phyloP scores from a whole-genome alignment of 1,140 invertebrate species.

The Pygmarrhopalites habei region DNA sequence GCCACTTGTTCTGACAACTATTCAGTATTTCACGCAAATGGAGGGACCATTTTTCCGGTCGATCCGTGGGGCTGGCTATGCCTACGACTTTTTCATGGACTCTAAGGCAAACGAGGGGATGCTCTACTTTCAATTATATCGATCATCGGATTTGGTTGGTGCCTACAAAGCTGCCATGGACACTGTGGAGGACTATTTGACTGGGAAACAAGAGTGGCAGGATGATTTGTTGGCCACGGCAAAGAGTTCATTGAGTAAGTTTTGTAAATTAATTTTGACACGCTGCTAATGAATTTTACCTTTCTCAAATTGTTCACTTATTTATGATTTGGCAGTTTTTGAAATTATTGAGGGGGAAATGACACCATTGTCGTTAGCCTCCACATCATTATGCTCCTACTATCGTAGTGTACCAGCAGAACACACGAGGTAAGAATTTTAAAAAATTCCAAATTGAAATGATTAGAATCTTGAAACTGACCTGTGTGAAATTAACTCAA shows the following conservation, averaged over 20 bases:
- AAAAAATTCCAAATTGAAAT: no score
- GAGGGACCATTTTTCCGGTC: constrained; percentile 84
- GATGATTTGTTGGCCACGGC: constrained; percentile 68
- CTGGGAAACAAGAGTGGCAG: constrained; percentile 56
- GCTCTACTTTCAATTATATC: constrained; percentile 62
- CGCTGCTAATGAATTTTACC: no score
- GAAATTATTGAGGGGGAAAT: constrained; percentile 73
- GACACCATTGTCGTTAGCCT: constrained; percentile 61
- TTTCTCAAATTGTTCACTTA: no score
- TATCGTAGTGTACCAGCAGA: constrained; percentile 58
- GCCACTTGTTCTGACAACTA: constrained; percentile 64
- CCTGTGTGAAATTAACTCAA: no score
- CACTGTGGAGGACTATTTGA: constrained; percentile 62
- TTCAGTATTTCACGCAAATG: constrained; percentile 78
- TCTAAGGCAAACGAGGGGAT: constrained; percentile 59
- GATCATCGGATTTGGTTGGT: constrained; percentile 63
- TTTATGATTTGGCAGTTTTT: no score
- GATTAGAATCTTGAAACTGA: no score
- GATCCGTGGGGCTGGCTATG: constrained; percentile 73
- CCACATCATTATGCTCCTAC: constrained; percentile 62
- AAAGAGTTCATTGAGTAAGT: constrained; percentile 63
- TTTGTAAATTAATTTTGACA: no score
- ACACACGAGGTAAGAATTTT: constrained; percentile 58
- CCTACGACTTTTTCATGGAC: constrained; percentile 65
- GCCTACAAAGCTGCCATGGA: constrained; percentile 68